Base-by-base conservation (phyloP, 2,888 invertebrate species). In the Liopterus haemorrhoidalis region DNA sequence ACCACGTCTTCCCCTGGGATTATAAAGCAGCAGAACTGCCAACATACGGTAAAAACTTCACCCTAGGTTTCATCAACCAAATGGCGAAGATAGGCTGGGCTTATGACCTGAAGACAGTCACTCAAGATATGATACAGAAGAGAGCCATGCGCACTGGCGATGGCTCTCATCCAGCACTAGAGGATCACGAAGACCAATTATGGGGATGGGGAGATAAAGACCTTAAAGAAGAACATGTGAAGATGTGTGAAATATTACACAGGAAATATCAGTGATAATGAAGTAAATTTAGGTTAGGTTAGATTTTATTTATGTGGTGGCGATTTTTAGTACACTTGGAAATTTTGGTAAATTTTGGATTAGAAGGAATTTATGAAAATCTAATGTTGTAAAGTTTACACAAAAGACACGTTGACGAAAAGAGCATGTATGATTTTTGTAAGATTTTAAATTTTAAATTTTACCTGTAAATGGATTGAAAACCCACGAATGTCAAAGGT, bases 1-100 rank as follows among this genome's bases (percentile, higher is more conserved):
- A 93, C 64, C 93, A 93, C 68, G 83, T 85, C 0, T 93, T 93
- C 67, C 92, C 92, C 0, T 89, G 88, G 83, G 93, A 93, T 66
- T 93, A 93, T 74, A 85, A 88, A 60, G 85, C 92, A 18, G 82
- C 89, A 4, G 93, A 94, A 65, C 70, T 88, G n/a, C 87, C 87
- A 9, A 57, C 60, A 36, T 64, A 65, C 49, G 49, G 51, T 14
- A 42, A 58, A 14, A 67, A 67, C 48, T 54, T 58, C 18, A 62
- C 63, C 2, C 62, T 64, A 1, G 59, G 57, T 9, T 58, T 65
- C 36, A 53, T 67, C 12, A 64, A 66, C 42, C 54, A 61, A 12
- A 63, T 64, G 56, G 58, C 61, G 0, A 57, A 52, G 46, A 54
- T 79, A 66, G 92, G 92, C 25, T 78, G 80, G 73, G 91, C 88